phyloP scores from a whole-genome alignment of 2,797 vertebrate genomes.

The Cyclura pinguis region DNA sequence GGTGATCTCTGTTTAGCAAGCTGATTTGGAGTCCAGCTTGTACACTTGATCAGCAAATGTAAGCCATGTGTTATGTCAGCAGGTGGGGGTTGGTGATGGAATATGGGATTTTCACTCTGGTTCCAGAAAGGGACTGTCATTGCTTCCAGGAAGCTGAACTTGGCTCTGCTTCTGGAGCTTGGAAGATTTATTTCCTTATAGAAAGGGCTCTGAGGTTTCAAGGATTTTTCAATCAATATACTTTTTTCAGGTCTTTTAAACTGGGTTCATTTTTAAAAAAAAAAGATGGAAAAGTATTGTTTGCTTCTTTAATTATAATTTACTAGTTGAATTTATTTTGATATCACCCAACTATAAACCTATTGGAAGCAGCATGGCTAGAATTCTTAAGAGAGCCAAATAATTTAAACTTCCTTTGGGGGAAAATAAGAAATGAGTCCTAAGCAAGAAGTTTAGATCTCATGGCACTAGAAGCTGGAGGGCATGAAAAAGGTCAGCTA shows the following conservation, averaged over 20 bases:
- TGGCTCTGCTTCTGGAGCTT: constrained; percentile 70
- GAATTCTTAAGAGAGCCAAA: constrained; percentile 39
- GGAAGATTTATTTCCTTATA: constrained; percentile 80
- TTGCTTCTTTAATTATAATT: constrained; percentile 49
- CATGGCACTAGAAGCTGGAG: background rate
- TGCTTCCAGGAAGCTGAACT: constrained; percentile 81
- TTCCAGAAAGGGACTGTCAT: constrained; percentile 78
- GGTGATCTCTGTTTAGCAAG: constrained; percentile 66
- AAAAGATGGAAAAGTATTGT: constrained; percentile 62
- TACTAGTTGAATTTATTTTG: constrained; percentile 37
- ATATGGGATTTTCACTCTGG: constrained; percentile 70
- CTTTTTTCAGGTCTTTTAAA: constrained; percentile 77
- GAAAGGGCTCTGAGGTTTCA: constrained; percentile 67
- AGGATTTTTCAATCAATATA: constrained; percentile 76
- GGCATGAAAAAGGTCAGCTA: background rate
- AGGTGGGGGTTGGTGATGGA: constrained; percentile 68
- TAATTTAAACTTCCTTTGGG: background rate
- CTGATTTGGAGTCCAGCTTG: constrained; percentile 73
- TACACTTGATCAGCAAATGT: constrained; percentile 78
- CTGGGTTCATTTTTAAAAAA: constrained; percentile 60
- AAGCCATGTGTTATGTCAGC: constrained; percentile 74
- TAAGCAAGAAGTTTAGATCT: background rate
- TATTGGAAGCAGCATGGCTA: constrained; percentile 17
- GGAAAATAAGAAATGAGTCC: background rate
- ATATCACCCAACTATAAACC: constrained; percentile 25